Percentiles rank a stretch among this genome's conserved stretches.
These are phyloP conservation scores for Hyalella azteca DNA, from an alignment of 2,888 invertebrate genomes.

Conservation along the genomic window DNA sequence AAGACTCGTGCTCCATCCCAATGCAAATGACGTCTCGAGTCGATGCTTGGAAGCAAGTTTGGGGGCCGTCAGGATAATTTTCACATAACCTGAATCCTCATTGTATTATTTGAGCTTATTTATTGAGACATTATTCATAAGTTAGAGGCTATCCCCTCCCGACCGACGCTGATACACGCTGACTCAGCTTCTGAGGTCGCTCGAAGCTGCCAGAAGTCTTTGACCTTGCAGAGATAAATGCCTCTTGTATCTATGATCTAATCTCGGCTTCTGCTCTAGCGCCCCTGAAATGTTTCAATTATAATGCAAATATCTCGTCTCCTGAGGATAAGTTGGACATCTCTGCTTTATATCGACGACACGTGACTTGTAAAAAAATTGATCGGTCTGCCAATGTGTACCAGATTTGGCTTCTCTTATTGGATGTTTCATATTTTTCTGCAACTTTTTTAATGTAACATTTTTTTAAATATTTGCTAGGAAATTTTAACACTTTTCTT, in stretches of 20 bases:
- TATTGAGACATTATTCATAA: constrained; percentile 30
- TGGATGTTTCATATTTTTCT: too few species aligned
- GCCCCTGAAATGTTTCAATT: too few species aligned
- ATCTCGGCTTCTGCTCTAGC: background rate
- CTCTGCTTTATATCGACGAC: too few species aligned
- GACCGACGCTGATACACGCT: background rate
- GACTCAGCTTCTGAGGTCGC: constrained; percentile 13
- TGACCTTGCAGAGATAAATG: background rate
- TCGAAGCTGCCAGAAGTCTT: background rate
- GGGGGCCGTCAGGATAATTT: constrained; percentile 28
- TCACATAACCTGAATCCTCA: constrained; percentile 32
- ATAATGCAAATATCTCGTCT: too few species aligned
- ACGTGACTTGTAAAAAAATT: too few species aligned
- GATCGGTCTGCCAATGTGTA: too few species aligned
- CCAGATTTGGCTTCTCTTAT: too few species aligned
- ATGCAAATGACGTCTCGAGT: constrained; percentile 31
- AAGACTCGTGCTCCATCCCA: constrained; percentile 7
- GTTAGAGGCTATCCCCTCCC: background rate
- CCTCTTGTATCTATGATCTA: background rate
- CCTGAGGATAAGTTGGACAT: too few species aligned
- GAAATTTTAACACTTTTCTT: too few species aligned
- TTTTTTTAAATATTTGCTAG: too few species aligned
- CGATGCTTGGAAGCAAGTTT: constrained; percentile 37
- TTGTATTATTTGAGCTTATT: constrained; percentile 29
- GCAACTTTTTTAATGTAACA: too few species aligned